Evolutionary conservation across 2,888 invertebrate genomes (phyloP).

Genomic region (Calliphora vomitoria): DNA sequence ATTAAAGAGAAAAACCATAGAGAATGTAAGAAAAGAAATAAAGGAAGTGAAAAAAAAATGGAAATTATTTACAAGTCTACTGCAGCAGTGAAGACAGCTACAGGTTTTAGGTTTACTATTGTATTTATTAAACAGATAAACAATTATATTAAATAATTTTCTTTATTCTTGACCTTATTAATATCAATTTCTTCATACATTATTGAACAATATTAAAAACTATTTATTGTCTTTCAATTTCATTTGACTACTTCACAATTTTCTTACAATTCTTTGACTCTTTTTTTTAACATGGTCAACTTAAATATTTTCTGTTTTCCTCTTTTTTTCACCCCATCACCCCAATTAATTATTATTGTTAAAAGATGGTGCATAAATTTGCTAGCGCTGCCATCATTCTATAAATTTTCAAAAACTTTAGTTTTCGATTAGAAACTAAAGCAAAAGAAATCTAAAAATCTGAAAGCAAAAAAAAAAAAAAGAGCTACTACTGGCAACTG

Average conservation of each 20-base stretch:
- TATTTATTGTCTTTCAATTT: no score
- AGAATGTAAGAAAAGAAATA: constrained; percentile 26
- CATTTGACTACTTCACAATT: no score
- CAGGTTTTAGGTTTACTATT: no score
- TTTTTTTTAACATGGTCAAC: constrained; percentile 13
- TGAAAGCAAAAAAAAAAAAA: not conserved
- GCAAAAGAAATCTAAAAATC: constrained; percentile 3
- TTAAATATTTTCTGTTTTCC: not conserved
- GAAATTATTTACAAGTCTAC: not conserved
- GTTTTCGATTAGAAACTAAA: constrained; percentile 39
- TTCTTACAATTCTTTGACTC: not conserved
- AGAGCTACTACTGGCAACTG: constrained; percentile 11
- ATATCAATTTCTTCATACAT: no score
- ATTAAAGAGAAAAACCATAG: constrained; percentile 57
- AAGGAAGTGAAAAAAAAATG: constrained; percentile 16
- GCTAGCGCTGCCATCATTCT: constrained; percentile 9
- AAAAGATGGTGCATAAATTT: constrained; percentile 53
- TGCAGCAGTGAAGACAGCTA: no score
- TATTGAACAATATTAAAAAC: no score
- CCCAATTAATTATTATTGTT: constrained; percentile 27
- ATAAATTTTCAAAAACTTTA: constrained; percentile 22
- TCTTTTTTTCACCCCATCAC: not conserved
- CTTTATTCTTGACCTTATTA: no score
- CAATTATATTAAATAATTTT: no score
- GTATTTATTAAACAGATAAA: constrained; percentile 5